A percentile compares a stretch with the other conserved stretches of the same genome.
These are phyloP conservation scores for Atherinosoma microstoma DNA, from an alignment of 2,797 vertebrate genomes.

Conservation along the genomic window DNA sequence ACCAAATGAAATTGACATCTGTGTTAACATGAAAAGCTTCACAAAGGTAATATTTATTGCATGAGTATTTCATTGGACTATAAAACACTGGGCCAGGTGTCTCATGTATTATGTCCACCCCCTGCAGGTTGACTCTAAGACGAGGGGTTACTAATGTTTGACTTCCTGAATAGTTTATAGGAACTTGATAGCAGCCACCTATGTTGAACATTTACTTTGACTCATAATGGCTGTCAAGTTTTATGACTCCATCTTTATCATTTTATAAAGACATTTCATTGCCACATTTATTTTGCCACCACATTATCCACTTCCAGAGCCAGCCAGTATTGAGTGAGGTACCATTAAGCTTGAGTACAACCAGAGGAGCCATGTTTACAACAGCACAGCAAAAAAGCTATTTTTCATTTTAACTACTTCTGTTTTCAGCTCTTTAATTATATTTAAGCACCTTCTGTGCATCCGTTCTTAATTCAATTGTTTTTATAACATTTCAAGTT, in stretches of 20 bases:
- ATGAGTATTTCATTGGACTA: conserved; percentile 32
- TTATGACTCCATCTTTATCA: conserved; percentile 74
- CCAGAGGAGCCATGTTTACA: conserved; percentile 64
- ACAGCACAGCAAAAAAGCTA: conserved; percentile 45
- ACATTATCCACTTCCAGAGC: conserved; percentile 67
- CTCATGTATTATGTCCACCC: conserved; percentile 45
- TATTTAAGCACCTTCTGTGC: conserved; percentile 43
- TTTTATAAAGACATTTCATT: conserved; percentile 74
- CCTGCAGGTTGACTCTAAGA: conserved; percentile 51
- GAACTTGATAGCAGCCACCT: conserved; percentile 48
- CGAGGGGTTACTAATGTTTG: conserved; percentile 43
- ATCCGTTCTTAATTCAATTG: conserved; percentile 39
- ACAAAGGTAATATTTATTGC: conserved; percentile 26
- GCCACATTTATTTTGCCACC: conserved; percentile 72
- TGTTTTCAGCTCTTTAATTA: conserved; percentile 66
- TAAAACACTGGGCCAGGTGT: conserved; percentile 43
- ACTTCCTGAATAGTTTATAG: conserved; percentile 55
- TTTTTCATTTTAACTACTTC: conserved; percentile 63
- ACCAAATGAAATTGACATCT: not conserved
- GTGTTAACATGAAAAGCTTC: conserved; percentile 24
- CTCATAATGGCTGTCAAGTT: conserved; percentile 69
- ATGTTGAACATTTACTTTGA: conserved; percentile 67
- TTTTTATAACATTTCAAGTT: conserved; percentile 17
- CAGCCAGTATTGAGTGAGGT: conserved; percentile 64
- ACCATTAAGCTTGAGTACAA: conserved; percentile 66